phyloP scores from a whole-genome alignment of 2,888 invertebrate species.

The Merodon equestris region DNA sequence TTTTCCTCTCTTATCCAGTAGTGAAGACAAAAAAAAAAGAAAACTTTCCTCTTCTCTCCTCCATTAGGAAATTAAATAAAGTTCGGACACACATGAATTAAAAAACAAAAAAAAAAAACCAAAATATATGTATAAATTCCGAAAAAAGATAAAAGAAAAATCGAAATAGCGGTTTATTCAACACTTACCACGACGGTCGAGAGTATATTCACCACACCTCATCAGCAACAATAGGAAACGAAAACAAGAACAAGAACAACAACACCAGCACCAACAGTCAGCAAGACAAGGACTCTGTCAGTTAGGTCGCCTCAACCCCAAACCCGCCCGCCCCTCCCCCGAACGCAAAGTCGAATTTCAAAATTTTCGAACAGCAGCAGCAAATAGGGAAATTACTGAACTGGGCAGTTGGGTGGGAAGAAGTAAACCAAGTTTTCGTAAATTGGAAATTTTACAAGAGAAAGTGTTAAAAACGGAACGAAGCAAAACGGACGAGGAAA shows the following conservation, averaged over 20 bases:
- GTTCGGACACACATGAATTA: conserved; percentile 42
- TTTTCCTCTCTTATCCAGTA: neutral
- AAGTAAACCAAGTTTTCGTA: no score
- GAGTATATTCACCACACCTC: conserved; percentile 11
- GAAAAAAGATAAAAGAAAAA: no score
- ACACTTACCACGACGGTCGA: conserved; percentile 16
- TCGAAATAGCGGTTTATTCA: no score
- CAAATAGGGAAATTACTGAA: conserved; percentile 8
- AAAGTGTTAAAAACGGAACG: neutral
- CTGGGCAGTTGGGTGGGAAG: neutral
- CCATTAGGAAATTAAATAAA: neutral
- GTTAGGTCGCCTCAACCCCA: no score
- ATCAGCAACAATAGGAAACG: conserved; percentile 43
- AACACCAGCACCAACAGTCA: conserved; percentile 14
- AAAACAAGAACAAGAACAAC: conserved; percentile 33
- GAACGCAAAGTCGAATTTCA: no score
- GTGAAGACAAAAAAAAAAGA: neutral
- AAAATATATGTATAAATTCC: no score
- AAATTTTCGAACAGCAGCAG: conserved; percentile 4
- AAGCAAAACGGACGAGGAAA: conserved; percentile 31
- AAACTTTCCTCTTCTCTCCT: no score
- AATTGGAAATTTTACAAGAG: neutral
- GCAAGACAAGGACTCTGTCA: no score
- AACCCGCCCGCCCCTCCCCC: no score
- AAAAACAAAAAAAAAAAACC: conserved; percentile 15